Evolutionary conservation across 2,888 invertebrate genomes (phyloP), one percentile per base, ranked within the genome.

Genomic region (Drosophila quinaria): DNA sequence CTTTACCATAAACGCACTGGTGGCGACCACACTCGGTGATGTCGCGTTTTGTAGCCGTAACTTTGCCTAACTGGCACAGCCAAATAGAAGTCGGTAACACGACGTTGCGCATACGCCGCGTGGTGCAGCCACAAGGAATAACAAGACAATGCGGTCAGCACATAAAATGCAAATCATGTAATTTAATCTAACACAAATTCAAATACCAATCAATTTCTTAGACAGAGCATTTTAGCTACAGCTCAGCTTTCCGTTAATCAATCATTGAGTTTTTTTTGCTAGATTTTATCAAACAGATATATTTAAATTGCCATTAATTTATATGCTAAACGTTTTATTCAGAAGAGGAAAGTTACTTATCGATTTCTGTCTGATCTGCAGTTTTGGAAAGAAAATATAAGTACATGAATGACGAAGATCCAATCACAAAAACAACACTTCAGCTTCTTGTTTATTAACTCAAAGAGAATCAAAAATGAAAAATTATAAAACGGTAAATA

Each of bases 81-180:
- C 33, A 19, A 54, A 54, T 46, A 42, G 49, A 44, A 44, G 50
- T 65, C 55, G 55, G 55, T 58, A 62, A 41, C 47, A 55, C 31
- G 13, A 41, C 49, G 47, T 73, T 78, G 49, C 65, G 62, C 65
- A 77, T 76, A 63, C 76, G 73, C 65, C 73, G 8, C 15, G 41
- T 42, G 41, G 44, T 13, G 3, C 51, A 13, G 11, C 31, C 13
- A 17, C 15, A 46, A 59, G 5, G 8, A 17, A 46, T 13, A 49
- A 39, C 35, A 33, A 29, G 41, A 52, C 54, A 25, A 5, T 25
- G 6, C 25, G 65, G 44, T 41, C 69, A 35, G 22, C 39, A 47
- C 13, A 50, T 35, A 35, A 55, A 52, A 47, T 42, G 19, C 61
- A 62, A 62, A 55, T 62, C 61, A 62, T 62, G 61, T 55, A 13